Evolutionary conservation across 2,113 vertebrate genomes (phyloP).

Genomic region (Rynchops niger): DNA sequence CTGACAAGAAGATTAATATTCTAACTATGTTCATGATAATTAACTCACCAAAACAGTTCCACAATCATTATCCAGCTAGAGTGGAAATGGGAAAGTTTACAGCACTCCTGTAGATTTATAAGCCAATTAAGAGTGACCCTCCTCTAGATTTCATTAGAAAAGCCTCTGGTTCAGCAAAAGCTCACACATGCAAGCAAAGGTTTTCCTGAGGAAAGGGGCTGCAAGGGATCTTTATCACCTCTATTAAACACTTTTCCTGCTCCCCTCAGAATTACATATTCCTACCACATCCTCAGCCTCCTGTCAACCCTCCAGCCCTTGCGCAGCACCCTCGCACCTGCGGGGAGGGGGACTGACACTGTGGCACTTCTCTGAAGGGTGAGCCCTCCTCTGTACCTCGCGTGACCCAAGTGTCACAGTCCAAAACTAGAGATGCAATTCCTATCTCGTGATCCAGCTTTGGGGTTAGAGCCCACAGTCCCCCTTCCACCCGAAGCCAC

Average conservation of each 20-base stretch:
- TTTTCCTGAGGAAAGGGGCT: neutral
- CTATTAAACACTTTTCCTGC: neutral
- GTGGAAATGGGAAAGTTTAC: constrained; percentile 42
- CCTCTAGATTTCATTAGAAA: constrained; percentile 39
- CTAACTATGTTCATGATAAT: constrained; percentile 45
- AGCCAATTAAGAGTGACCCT: constrained; percentile 48
- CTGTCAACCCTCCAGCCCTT: neutral
- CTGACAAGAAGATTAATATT: constrained; percentile 58
- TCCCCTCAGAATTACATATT: neutral
- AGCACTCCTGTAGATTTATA: constrained; percentile 50
- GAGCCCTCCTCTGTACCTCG: neutral
- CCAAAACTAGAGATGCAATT: neutral
- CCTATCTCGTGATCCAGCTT: neutral
- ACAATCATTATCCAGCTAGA: constrained; percentile 26
- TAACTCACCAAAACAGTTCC: constrained; percentile 51
- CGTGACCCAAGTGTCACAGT: neutral
- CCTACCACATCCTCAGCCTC: neutral
- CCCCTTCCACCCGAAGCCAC: neutral
- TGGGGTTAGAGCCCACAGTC: neutral
- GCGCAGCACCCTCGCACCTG: neutral
- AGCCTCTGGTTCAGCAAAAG: constrained; percentile 33
- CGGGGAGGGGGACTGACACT: accelerated
- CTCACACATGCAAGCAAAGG: neutral
- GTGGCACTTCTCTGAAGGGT: neutral
- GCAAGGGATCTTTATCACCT: neutral